Base-by-base conservation (phyloP, 2,888 invertebrate genomes). In the Calameuta idolon region DNA sequence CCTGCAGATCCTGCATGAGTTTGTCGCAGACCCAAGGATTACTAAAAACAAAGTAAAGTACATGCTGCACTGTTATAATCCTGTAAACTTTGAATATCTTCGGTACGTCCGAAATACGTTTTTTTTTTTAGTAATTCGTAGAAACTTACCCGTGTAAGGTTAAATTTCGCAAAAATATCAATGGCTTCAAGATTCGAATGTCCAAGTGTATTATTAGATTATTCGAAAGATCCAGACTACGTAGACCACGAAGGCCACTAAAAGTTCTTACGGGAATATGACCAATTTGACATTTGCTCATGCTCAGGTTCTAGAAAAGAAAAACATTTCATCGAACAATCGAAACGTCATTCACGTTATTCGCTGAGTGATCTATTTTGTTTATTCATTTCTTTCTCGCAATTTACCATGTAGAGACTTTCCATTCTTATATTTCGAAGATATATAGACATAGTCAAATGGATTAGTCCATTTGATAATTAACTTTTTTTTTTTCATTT, bases 11-110 rank as follows among this genome's bases (percentile, higher is more conserved):
- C 33, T 76, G 73, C 80, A 87, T 87, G 9, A 81, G 40, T 4
- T 79, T 80, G 76, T 90, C 84, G 82, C 91, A 91, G 9, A 83
- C 82, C 90, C 90, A 91, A 1, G 85, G 86, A 80, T 91, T 91
- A 75, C 91, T 91, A 82, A 11, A 11, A 75, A 40, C 12, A 30
- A 85, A 85, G 78, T 35, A n/a, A 75, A 55, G 69, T 37, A 69
- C 4, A 73, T 33, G 9, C 9, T 9, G 23, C 23, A 23, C 23
- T 23, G 23, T 55, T 23, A 23, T 2, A 9, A 2, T 9, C 23
- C 23, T 3, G 0, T 23, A 23, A 4, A 23, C 9, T 55, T 55
- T 23, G 1, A 55, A 55, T 55, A 55, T 9, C 23, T 23, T 23
- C 23, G 2, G 9, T 34, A 33, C n/a, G 12, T 74, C 35, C 12